These are phyloP conservation scores for Lithodes maja DNA, from an alignment of 2,888 invertebrate species.

Conservation along the genomic window DNA sequence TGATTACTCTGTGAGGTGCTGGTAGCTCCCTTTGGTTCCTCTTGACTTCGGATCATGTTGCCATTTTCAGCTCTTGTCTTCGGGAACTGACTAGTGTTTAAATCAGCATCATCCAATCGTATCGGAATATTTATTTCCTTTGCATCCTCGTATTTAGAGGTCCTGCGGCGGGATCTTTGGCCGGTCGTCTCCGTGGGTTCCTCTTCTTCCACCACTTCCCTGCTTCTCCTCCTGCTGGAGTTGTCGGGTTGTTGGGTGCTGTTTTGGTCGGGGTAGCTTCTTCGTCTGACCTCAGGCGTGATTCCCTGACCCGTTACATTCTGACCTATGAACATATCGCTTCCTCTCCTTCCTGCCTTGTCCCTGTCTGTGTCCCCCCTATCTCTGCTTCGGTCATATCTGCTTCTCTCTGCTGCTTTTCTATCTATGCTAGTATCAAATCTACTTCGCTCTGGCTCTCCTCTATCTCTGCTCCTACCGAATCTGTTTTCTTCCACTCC, in stretches of 20 bases:
- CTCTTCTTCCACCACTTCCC: conserved; percentile 18
- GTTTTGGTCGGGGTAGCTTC: conserved; percentile 34
- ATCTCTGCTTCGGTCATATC: conserved; percentile 15
- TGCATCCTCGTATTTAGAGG: conserved; percentile 65
- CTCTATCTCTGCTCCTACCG: conserved; percentile 1
- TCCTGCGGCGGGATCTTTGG: conserved; percentile 38
- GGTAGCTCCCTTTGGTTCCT: background rate
- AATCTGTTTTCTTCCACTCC: background rate
- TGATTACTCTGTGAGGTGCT: background rate
- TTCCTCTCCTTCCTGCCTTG: conserved; percentile 30
- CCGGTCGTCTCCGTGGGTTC: conserved; percentile 7
- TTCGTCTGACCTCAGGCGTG: conserved; percentile 26
- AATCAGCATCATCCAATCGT: conserved; percentile 29
- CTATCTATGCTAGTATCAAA: background rate
- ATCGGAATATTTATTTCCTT: conserved; percentile 67
- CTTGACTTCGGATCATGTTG: background rate
- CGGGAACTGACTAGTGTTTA: background rate
- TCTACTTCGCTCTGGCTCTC: background rate
- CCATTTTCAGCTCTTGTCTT: background rate
- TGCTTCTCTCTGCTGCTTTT: conserved; percentile 8
- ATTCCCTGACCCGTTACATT: conserved; percentile 12
- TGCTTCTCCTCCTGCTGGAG: conserved; percentile 31
- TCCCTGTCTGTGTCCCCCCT: conserved; percentile 11
- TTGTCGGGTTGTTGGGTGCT: background rate
- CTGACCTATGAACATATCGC: background rate